Conservation (phyloP, 1,140 invertebrate genomes). For the Atta texana region DNA sequence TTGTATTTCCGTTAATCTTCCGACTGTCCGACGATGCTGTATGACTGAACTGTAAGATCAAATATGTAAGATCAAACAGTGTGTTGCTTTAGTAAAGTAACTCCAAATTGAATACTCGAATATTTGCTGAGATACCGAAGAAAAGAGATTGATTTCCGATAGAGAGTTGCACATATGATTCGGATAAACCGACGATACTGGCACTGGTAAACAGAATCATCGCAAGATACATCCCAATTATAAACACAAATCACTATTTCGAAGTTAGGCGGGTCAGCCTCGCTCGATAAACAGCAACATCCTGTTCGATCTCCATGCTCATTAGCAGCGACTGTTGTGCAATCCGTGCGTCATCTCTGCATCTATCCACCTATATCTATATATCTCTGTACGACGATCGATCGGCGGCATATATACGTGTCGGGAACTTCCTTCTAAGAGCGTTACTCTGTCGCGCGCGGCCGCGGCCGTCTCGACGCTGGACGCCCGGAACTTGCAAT, state of each 20-base stretch:
- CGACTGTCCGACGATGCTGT: background rate
- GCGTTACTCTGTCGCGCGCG: background rate
- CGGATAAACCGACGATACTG: conserved; percentile 13
- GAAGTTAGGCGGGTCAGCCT: conserved; percentile 42
- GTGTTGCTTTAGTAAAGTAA: background rate
- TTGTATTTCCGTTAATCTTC: conserved; percentile 6
- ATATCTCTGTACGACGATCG: conserved; percentile 21
- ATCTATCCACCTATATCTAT: conserved; percentile 14
- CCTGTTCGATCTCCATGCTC: conserved; percentile 53
- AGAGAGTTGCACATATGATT: background rate
- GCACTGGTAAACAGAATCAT: conserved; percentile 38
- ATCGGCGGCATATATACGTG: conserved; percentile 16
- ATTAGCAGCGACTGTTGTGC: conserved; percentile 49
- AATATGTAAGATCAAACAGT: conserved; percentile 1
- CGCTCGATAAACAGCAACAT: conserved; percentile 52
- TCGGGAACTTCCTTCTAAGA: conserved; percentile 35
- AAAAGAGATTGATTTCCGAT: conserved; percentile 18
- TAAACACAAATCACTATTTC: conserved; percentile 60
- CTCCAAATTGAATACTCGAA: conserved; percentile 1
- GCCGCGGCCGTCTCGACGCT: conserved; percentile 15
- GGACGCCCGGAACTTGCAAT: conserved; percentile 64
- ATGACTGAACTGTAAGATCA: background rate
- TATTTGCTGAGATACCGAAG: background rate
- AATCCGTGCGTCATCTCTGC: conserved; percentile 26
- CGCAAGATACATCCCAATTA: conserved; percentile 58